phyloP scores from a whole-genome alignment of 2,888 invertebrate species.

The Pollenia labialis region DNA sequence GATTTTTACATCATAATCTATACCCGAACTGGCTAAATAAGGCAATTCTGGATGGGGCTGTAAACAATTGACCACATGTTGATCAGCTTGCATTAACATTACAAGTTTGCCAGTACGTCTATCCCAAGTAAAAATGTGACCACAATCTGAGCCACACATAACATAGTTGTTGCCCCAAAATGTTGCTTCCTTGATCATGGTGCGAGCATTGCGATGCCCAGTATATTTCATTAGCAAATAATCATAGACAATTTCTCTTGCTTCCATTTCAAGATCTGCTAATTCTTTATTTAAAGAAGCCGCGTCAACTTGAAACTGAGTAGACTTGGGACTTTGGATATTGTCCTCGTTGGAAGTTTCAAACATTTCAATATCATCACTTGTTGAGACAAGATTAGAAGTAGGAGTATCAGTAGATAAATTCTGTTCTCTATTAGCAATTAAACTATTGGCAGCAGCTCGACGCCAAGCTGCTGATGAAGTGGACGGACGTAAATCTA shows the following conservation, averaged over 20 bases:
- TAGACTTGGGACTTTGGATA: constrained; percentile 51
- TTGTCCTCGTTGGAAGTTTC: constrained; percentile 56
- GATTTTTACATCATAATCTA: constrained; percentile 93
- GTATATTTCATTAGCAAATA: constrained; percentile 88
- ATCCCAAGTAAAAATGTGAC: constrained; percentile 94
- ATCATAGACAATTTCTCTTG: constrained; percentile 77
- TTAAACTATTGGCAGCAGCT: constrained; percentile 75
- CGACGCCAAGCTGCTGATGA: constrained; percentile 76
- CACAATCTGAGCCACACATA: constrained; percentile 95
- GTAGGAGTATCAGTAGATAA: constrained; percentile 22
- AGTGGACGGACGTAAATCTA: constrained; percentile 73
- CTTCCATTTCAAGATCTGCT: constrained; percentile 77
- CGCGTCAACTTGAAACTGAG: constrained; percentile 75
- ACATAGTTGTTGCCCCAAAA: constrained; percentile 93
- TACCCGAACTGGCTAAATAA: constrained; percentile 92
- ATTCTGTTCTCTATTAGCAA: constrained; percentile 61
- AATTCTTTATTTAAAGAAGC: constrained; percentile 78
- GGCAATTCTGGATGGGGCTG: constrained; percentile 92
- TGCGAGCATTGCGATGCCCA: constrained; percentile 91
- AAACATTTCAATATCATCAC: constrained; percentile 65
- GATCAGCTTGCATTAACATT: constrained; percentile 91
- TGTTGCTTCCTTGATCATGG: constrained; percentile 93
- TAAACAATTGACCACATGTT: constrained; percentile 93
- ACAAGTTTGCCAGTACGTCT: constrained; percentile 88
- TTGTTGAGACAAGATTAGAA: constrained; percentile 7